Base-by-base conservation (phyloP, 2,113 vertebrate genomes). In the Fukomys damarensis region DNA sequence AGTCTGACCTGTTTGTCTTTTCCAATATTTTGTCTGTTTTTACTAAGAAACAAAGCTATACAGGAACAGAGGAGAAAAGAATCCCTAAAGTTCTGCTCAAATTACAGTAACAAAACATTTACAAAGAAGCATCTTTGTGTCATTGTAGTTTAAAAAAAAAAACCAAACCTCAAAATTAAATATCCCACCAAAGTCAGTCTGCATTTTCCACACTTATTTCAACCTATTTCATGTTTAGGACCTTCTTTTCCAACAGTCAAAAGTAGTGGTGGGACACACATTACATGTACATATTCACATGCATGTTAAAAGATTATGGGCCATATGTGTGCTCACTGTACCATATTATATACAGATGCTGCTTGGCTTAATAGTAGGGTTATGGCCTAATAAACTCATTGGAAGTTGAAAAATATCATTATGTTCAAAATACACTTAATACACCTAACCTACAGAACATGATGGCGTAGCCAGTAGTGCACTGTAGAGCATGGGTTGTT, bases 161-260 rank as follows among this genome's bases (percentile, higher is more conserved):
- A 87, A 28, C 28, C 35, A n/a, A 32, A 24, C 2, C 28, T 22
- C 20, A 38, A n/a, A 91, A 82, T n/a, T 59, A 56, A 95, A 79
- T 74, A 56, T 35, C 49, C 32, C 49, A 13, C 49, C 49, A 20
- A 46, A 59, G 16, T 32, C 17, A 65, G 24, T 52, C 77, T 13
- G 41, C 19, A 66, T 86, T 38, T 80, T 19, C n/a, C 49, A 63
- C 12, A 5, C 84, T 72, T 66, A 61, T 76, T 93, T 94, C 72
- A 65, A 5, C 84, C 66, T 66, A 61, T 76, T 93, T 94, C 72
- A 65, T 91, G 17, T 90, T 94, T 95, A 79, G 19, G 49, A 87
- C 2, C 6, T 92, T 22, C 24, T 91, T 84, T 92, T 83, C 52
- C 17, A 92, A 32, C 2, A 66, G 58, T 76, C 8, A 68, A 74